phyloP scores from a whole-genome alignment of 2,113 vertebrate species.

The Neotragus moschatus region DNA sequence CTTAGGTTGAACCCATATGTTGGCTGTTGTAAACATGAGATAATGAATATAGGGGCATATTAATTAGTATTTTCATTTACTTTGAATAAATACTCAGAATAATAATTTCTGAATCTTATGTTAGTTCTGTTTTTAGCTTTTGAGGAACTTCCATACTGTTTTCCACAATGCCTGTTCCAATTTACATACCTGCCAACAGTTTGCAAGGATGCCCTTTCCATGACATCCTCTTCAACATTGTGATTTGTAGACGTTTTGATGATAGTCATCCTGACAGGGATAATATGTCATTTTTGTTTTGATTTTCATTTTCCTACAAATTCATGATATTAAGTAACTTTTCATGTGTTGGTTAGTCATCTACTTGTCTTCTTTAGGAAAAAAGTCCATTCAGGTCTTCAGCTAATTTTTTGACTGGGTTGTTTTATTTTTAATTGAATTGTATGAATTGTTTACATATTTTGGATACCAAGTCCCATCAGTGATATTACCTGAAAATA shows the following conservation, averaged over 20 bases:
- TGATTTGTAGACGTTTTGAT: background rate
- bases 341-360: background rate
- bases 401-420: background rate
- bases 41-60: too few species aligned
- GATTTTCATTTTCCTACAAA: background rate
- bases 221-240: too few species aligned
- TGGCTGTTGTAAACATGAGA: too few species aligned
- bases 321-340: background rate
- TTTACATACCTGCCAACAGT: too few species aligned
- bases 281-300: background rate
- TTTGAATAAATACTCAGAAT: too few species aligned
- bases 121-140: too few species aligned
- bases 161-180: too few species aligned
- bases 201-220: too few species aligned
- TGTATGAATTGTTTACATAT: background rate
- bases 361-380: background rate
- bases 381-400: background rate
- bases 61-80: too few species aligned
- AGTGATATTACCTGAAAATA: background rate
- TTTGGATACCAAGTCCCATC: background rate
- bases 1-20: too few species aligned
- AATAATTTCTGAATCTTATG: too few species aligned
- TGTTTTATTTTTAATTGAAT: background rate
- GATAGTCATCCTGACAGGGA: background rate
- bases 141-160: too few species aligned